Evolutionary conservation across 2,888 invertebrate species (phyloP), one percentile per base, ranked within the genome.

Genomic region (Conops quadrifasciatus): DNA sequence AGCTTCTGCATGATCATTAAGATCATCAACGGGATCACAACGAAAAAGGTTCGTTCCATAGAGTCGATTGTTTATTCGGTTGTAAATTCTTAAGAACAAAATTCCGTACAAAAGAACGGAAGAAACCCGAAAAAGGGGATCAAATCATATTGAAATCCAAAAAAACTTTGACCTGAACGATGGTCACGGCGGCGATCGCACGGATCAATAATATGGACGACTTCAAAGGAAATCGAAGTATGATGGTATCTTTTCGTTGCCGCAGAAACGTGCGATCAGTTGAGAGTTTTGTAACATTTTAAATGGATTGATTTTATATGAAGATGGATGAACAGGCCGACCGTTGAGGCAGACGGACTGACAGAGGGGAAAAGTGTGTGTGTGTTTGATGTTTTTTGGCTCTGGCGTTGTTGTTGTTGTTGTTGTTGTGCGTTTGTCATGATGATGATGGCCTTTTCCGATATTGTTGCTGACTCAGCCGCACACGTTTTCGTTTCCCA

Each of bases 191-290:
- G 62, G 2, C n/a, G 16, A 43, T 13, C 19, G 21, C 30, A 62
- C 9, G 7, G 63, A 63, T 45, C 63, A 66, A 66, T 56, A 53
- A 66, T 28, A 36, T 13, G 30, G 36, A 36, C 49, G 19, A 36
- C 36, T 36, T 66, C 21, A 65, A 28, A 16, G 16, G 19, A 51
- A 28, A 2, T 13, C 4, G 13, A 60, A 45, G 49, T 28, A 65
- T 51, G 53, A 56, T 53, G 21, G 43, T 19, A 26, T 47, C 26
- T 45, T 47, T 58, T 2, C 16, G 7, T 47, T 47, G 21, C 21
- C 16, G 24, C n/a, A 45, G n/a, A 26, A 47, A 63, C 24, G 47
- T n/a, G 16, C 63, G 28, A 63, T 47, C 47, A 47, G 47, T 47
- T 24, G 63, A 7, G 47, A 47, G 28, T 28, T 21, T 58, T 28